Base-by-base conservation (phyloP, 2,888 invertebrate species). In the Bembecia ichneumoniformis region DNA sequence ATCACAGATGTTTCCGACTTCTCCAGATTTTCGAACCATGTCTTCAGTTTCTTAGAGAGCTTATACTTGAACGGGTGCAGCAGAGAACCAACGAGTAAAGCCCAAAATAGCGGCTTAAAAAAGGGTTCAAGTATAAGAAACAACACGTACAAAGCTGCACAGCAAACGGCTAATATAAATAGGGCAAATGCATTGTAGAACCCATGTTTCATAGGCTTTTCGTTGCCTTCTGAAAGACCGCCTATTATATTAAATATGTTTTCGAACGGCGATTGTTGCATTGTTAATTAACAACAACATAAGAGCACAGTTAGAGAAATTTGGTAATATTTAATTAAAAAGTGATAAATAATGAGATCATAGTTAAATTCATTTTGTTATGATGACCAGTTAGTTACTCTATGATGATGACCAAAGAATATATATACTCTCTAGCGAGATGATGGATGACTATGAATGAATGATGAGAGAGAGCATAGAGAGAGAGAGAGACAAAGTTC, bases 101-200 rank as follows among this genome's bases (percentile, higher is more conserved):
- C 98, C 99, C 99, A 99, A 60, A 98, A 89, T 49, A 99, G 79
- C 0, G 99, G 98, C 59, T 96, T 94, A 35, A 99, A 91, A 78
- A 98, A 98, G 0, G 97, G 97, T 63, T 95, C 94, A 34, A 98
- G 83, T 58, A 96, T 94, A 55, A 95, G 89, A 76, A 94, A 96
- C 5, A 96, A 88, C 1, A 94, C 94, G 71, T 92, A 93, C 43
- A 92, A 88, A 13, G 93, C 93, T 36, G 90, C 90, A 68, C 90
- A 90, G 59, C 91, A 90, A 47, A 93, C 74, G 44, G 90, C 83
- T 54, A 96, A 82, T 57, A 96, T 89, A 60, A 95, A 90, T 49
- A 95, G 81, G n/a, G 95, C 95, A 53, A 94, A 90, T 3, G 95
- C 94, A 82, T 96, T 96, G 77, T 96, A 96, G 63, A 96, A 90